Percentiles rank a stretch among this genome's conserved stretches.
Conservation (phyloP, 2,113 vertebrate genomes). For the Symphodus melops region DNA sequence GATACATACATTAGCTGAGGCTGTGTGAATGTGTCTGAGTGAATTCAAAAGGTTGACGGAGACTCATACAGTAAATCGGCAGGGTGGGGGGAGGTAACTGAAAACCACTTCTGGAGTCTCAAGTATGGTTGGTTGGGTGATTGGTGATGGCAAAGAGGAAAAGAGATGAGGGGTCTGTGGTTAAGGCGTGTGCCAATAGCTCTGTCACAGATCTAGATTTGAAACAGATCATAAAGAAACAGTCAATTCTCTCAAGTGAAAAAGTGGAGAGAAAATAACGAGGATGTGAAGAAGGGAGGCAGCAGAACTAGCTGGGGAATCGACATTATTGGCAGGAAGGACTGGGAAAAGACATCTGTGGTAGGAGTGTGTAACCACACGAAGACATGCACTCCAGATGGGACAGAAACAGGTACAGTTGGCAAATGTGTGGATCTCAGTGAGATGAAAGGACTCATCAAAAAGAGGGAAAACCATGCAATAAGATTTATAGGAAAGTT, state of each 20-base stretch:
- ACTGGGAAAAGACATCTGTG: slow-evolving; percentile 48
- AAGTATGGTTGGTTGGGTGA: neutral
- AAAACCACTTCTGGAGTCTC: slow-evolving; percentile 43
- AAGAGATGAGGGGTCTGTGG: slow-evolving; percentile 57
- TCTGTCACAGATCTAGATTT: slow-evolving; percentile 69
- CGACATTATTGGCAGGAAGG: slow-evolving; percentile 45
- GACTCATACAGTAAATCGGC: neutral
- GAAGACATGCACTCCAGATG: slow-evolving; percentile 50
- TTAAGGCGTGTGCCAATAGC: slow-evolving; percentile 48
- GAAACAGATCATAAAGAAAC: slow-evolving; percentile 67
- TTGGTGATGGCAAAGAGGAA: slow-evolving; percentile 25
- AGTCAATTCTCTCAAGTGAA: slow-evolving; percentile 65
- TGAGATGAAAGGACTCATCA: slow-evolving; percentile 17
- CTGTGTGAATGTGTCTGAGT: neutral
- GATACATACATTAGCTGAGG: neutral
- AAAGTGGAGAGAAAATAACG: slow-evolving; percentile 45
- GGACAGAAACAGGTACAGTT: slow-evolving; percentile 26
- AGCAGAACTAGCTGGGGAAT: slow-evolving; percentile 22
- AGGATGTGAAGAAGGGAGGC: slow-evolving; percentile 25
- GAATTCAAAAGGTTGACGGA: neutral
- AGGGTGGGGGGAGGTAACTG: slow-evolving; percentile 7
- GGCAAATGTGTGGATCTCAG: slow-evolving; percentile 26
- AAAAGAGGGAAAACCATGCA: neutral
- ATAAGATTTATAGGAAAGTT: neutral
- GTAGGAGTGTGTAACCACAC: slow-evolving; percentile 41